phyloP scores from a whole-genome alignment of 1,140 invertebrate genomes.

The Mactra quadrangularis region DNA sequence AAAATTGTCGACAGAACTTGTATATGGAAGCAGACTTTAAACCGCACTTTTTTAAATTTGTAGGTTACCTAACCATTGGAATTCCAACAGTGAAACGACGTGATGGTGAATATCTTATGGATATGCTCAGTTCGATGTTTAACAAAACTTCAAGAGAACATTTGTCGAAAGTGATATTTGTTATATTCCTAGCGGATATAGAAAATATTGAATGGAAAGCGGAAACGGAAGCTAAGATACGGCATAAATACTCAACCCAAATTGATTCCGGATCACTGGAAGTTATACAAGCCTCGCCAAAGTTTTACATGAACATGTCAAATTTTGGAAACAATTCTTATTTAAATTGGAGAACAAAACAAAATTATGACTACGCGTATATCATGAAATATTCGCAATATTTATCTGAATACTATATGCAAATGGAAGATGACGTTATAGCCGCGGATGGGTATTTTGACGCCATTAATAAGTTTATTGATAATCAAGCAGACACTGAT shows the following conservation, averaged over 20 bases:
- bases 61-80: constrained; percentile 64
- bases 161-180: constrained; percentile 54
- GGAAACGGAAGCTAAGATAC: constrained; percentile 59
- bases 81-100: constrained; percentile 65
- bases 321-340: constrained; percentile 47
- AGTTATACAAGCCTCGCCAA: constrained; percentile 75
- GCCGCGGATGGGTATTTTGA: constrained; percentile 72
- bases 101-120: constrained; percentile 54
- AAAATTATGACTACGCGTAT: constrained; percentile 80
- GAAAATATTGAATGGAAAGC: constrained; percentile 63
- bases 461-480: constrained; percentile 75
- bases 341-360: constrained; percentile 81
- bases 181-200: constrained; percentile 68
- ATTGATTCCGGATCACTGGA: constrained; percentile 74
- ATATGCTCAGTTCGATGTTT: constrained; percentile 58
- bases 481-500: constrained; percentile 59
- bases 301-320: constrained; percentile 75
- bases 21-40: no score
- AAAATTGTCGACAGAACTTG: no score
- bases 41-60: no score
- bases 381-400: constrained; percentile 76
- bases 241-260: constrained; percentile 56
- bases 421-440: constrained; percentile 81
- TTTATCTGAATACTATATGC: constrained; percentile 78
- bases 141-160: constrained; percentile 57